Evolutionary conservation across 2,888 invertebrate species (phyloP).

Genomic region (Myopa testacea): DNA sequence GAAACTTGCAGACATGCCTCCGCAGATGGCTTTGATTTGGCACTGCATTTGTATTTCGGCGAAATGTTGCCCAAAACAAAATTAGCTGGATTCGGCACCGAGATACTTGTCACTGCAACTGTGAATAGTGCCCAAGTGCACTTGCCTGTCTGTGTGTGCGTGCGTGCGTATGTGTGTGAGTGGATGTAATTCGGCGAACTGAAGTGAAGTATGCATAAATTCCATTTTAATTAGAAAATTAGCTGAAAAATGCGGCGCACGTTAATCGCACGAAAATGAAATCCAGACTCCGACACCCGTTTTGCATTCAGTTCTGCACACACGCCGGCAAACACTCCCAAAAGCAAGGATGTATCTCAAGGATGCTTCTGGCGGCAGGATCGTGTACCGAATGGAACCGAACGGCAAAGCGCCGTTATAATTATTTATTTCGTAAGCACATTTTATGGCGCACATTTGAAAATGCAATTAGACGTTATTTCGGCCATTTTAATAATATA

Average conservation of each 20-base stretch:
- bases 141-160: constrained; percentile 16
- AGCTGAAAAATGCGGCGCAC: constrained; percentile 69
- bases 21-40: constrained; percentile 13
- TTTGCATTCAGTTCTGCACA: constrained; percentile 16
- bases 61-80: not conserved
- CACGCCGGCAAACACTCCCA: not conserved
- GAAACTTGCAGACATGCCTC: not conserved
- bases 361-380: constrained; percentile 7
- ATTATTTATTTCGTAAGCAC: constrained; percentile 66
- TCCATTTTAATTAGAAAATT: constrained; percentile 69
- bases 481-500: constrained; percentile 31
- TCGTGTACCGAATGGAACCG: not conserved
- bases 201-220: constrained; percentile 67
- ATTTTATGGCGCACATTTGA: constrained; percentile 64
- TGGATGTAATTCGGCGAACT: constrained; percentile 52
- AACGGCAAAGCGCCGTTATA: constrained; percentile 58
- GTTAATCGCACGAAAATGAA: constrained; percentile 66
- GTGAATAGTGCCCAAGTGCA: constrained; percentile 14
- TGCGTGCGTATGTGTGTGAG: constrained; percentile 36
- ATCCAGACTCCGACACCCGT: constrained; percentile 39
- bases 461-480: constrained; percentile 63
- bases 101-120: constrained; percentile 19
- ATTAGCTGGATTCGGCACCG: not conserved
- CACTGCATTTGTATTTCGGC: not conserved
- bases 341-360: not conserved